Evolutionary conservation across 2,113 vertebrate species (phyloP), one percentile per base, ranked within the genome.

Genomic region (Sinocyclocheilus rhinocerous): DNA sequence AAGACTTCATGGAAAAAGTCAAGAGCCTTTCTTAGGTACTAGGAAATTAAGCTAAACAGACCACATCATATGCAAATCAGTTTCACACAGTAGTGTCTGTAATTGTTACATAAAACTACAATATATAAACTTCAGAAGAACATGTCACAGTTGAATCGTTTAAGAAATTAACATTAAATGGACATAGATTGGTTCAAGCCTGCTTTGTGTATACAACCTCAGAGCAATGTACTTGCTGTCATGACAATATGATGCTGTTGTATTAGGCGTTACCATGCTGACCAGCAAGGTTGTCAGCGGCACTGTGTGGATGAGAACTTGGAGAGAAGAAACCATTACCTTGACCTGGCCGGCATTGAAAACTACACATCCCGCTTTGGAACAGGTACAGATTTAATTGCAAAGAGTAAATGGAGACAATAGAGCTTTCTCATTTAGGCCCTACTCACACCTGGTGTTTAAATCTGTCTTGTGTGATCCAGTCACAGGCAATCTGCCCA

Each of bases 321-420:
- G 80, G 98, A 99, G 94, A 97, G 98, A 93, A 97, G 98, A 95
- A 99, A 99, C 96, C 98, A 99, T 96, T 99, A 99, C 91, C 95
- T 99, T 93, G 98, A 99, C 93, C 96, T 99, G 90, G 98, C 98
- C 24, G 98, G 98, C 90, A 98, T 99, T 85, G 98, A 99, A 92
- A 99, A 99, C 95, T 99, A 99, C 92, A 97, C 97, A 0, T 99
- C 98, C 61, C 97, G 97, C 92, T 98, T 98, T 81, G 98, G 97
- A 89, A 94, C 97, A 90, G 97, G 98, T 99, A 93, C 93, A 79
- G 15, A 3, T 5, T 39, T 52, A 3, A 50, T 65, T 18, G 7
- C 63, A 52, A 42, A 45, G 10, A 80, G 61, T 24, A 29, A 10
- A 83, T 24, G 13, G 42, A 50, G 10, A 20, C 33, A 75, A 24